phyloP scores from a whole-genome alignment of 2,888 invertebrate species.

The Paralinhomoeus sp. region DNA sequence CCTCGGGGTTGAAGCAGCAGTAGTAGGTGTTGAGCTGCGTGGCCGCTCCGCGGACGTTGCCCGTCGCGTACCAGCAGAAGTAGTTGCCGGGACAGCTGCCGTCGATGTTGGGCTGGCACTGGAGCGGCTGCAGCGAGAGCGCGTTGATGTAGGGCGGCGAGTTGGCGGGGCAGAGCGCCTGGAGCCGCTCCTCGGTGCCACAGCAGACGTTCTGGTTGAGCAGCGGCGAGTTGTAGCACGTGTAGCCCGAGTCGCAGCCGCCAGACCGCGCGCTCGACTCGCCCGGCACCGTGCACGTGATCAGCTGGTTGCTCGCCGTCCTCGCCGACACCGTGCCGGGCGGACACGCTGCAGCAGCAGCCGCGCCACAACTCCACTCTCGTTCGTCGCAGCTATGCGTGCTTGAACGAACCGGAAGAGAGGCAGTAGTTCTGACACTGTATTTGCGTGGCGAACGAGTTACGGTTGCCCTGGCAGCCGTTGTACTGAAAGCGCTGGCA shows the following conservation, averaged over 20 bases:
- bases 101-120: constrained; percentile 23
- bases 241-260: constrained; percentile 7
- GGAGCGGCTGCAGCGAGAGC: constrained; percentile 23
- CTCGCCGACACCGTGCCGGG: too few relatives aligned
- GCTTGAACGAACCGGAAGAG: constrained; percentile 11
- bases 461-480: constrained; percentile 23
- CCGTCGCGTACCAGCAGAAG: constrained; percentile 24
- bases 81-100: constrained; percentile 23
- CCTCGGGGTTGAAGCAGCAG: constrained; percentile 15
- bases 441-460: constrained; percentile 22
- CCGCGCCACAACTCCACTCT: too few relatives aligned
- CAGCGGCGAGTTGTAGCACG: constrained; percentile 18
- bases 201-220: constrained; percentile 24
- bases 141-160: constrained; percentile 23
- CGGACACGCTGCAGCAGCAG: too few relatives aligned
- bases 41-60: constrained; percentile 19
- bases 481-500: constrained; percentile 23
- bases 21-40: constrained; percentile 6
- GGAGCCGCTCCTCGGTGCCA: constrained; percentile 6
- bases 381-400: too few relatives aligned
- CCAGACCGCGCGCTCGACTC: too few relatives aligned
- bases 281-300: too few relatives aligned
- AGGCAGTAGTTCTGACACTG: constrained; percentile 23
- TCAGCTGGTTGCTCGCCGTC: too few relatives aligned
- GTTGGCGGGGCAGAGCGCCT: constrained; percentile 16